These are phyloP conservation scores for Parnassius smintheus DNA, from an alignment of 2,888 invertebrate genomes.

Conservation along the genomic window DNA sequence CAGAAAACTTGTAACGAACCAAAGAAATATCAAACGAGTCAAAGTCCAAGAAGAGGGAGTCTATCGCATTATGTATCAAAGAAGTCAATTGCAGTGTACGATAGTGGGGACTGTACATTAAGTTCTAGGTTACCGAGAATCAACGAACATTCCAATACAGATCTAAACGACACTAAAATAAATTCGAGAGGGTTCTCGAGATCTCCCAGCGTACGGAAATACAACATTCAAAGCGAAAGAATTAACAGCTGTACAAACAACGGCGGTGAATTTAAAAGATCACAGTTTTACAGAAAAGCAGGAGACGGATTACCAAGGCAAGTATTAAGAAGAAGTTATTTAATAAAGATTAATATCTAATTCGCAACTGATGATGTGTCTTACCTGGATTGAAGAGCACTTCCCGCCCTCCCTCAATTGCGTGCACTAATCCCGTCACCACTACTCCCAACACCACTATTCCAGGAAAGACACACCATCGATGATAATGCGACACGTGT, in stretches of 20 bases:
- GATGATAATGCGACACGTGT: too few species aligned
- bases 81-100: slow-evolving; percentile 43
- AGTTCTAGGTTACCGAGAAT: slow-evolving; percentile 63
- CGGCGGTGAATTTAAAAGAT: slow-evolving; percentile 45
- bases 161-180: slow-evolving; percentile 40
- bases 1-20: slow-evolving; percentile 12
- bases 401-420: too few species aligned
- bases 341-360: too few species aligned
- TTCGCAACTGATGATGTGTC: too few species aligned
- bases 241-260: slow-evolving; percentile 50
- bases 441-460: too few species aligned
- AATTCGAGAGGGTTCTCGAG: slow-evolving; percentile 37
- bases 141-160: slow-evolving; percentile 63
- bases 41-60: slow-evolving; percentile 28
- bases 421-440: too few species aligned
- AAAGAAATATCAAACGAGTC: slow-evolving; percentile 17
- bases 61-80: slow-evolving; percentile 12
- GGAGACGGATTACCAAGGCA: slow-evolving; percentile 65
- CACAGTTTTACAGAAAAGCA: slow-evolving; percentile 58
- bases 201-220: slow-evolving; percentile 41
- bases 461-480: too few species aligned
- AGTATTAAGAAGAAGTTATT: slow-evolving; percentile 14
- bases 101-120: slow-evolving; percentile 56
- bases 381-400: too few species aligned
- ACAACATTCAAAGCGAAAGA: slow-evolving; percentile 38